phyloP scores from a whole-genome alignment of 2,797 vertebrate species.

The Pipistrellus kuhlii region DNA sequence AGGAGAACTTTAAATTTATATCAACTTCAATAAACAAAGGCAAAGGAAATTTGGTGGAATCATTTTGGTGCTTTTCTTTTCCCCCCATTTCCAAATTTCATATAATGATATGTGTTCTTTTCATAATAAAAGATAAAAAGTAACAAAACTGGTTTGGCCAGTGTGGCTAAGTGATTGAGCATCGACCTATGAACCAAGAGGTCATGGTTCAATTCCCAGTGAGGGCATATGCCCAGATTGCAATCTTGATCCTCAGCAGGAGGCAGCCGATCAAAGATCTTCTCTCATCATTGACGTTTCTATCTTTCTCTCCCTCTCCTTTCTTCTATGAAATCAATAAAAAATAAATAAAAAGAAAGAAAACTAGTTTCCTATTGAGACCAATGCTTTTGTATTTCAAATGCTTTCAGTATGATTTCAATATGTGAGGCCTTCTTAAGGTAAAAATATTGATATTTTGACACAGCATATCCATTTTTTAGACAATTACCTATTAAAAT shows the following conservation, averaged over 20 bases:
- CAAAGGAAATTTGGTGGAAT: background rate
- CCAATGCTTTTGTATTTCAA: background rate
- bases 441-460: background rate
- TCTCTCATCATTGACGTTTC: background rate
- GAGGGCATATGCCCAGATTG: background rate
- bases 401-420: background rate
- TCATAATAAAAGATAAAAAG: background rate
- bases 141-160: background rate
- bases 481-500: background rate
- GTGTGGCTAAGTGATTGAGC: background rate
- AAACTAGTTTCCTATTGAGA: background rate
- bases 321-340: background rate
- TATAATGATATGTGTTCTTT: background rate
- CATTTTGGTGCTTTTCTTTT: background rate
- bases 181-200: too few relatives aligned
- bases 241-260: background rate
- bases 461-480: background rate
- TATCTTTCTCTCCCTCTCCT: background rate
- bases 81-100: background rate
- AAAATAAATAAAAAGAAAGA: background rate
- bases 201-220: too few relatives aligned
- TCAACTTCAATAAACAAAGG: background rate
- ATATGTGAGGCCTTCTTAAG: background rate
- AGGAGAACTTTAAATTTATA: background rate
- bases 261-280: background rate